phyloP scores from a whole-genome alignment of 2,797 vertebrate species.

The Staurois parvus region DNA sequence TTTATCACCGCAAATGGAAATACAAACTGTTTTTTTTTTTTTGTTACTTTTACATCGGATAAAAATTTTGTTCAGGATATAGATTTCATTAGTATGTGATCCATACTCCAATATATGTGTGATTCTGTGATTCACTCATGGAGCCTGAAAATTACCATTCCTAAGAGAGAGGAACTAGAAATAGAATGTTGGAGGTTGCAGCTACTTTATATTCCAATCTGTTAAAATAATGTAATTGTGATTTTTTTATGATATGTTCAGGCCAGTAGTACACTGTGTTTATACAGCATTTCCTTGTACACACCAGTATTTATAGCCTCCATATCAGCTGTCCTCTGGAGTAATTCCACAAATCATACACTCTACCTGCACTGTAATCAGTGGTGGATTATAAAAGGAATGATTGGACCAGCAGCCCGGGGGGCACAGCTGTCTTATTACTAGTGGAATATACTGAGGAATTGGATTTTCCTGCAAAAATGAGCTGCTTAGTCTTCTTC shows the following conservation, averaged over 20 bases:
- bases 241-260: slow-evolving; percentile 27
- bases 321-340: slow-evolving; percentile 27
- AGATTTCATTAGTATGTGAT: slow-evolving; percentile 50
- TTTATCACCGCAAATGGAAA: slow-evolving; percentile 50
- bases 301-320: slow-evolving; percentile 29
- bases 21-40: slow-evolving; percentile 16
- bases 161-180: slow-evolving; percentile 31
- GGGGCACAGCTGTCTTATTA: slow-evolving; percentile 7
- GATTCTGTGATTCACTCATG: slow-evolving; percentile 30
- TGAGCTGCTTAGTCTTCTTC: not conserved
- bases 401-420: slow-evolving; percentile 11
- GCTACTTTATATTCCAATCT: slow-evolving; percentile 38
- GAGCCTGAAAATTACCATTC: slow-evolving; percentile 42
- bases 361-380: slow-evolving; percentile 23
- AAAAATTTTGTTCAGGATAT: slow-evolving; percentile 35
- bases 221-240: slow-evolving; percentile 50
- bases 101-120: not conserved
- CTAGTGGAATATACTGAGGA: not conserved
- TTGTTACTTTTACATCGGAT: slow-evolving; percentile 17
- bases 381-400: not conserved
- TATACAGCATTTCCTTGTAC: slow-evolving; percentile 18
- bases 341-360: slow-evolving; percentile 29
- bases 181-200: slow-evolving; percentile 33
- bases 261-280: slow-evolving; percentile 21
- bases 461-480: not conserved